A percentile compares a stretch with the other conserved stretches of the same genome.
Conservation (phyloP, 1,140 invertebrate species). For the Drosophila equinoxialis region DNA sequence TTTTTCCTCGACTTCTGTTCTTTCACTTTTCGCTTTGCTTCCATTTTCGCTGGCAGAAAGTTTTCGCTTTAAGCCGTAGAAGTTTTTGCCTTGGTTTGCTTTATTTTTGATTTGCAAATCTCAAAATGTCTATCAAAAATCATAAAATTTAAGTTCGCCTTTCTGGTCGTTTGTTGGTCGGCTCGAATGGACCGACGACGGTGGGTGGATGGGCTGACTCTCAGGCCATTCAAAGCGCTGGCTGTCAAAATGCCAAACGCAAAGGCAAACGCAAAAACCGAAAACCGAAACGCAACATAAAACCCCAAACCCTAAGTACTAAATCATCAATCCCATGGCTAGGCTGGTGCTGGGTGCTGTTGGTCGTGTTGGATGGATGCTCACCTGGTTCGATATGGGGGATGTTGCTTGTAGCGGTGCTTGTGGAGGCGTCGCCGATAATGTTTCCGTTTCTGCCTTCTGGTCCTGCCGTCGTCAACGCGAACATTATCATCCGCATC, state of each 20-base stretch:
- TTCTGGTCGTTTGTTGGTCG: background rate
- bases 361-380: background rate
- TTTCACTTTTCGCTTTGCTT: background rate
- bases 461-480: constrained; percentile 19
- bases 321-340: background rate
- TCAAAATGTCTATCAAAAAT: constrained; percentile 10
- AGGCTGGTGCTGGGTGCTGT: background rate
- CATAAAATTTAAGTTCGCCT: constrained; percentile 14
- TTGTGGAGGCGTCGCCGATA: constrained; percentile 65
- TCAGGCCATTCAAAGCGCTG: background rate
- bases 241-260: constrained; percentile 53
- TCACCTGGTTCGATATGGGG: constrained; percentile 60
- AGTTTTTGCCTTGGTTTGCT: constrained; percentile 6
- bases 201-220: too few relatives aligned
- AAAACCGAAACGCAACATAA: background rate
- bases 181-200: too few relatives aligned
- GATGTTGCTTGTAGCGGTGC: constrained; percentile 67
- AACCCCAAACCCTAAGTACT: background rate
- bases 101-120: constrained; percentile 41
- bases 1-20: background rate
- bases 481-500: constrained; percentile 23
- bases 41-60: background rate
- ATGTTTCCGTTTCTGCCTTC: constrained; percentile 68
- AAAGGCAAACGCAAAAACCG: constrained; percentile 12
- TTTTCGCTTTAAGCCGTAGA: constrained; percentile 6